phyloP scores from a whole-genome alignment of 2,888 invertebrate species.

The Callyntrura guangdongensis region DNA sequence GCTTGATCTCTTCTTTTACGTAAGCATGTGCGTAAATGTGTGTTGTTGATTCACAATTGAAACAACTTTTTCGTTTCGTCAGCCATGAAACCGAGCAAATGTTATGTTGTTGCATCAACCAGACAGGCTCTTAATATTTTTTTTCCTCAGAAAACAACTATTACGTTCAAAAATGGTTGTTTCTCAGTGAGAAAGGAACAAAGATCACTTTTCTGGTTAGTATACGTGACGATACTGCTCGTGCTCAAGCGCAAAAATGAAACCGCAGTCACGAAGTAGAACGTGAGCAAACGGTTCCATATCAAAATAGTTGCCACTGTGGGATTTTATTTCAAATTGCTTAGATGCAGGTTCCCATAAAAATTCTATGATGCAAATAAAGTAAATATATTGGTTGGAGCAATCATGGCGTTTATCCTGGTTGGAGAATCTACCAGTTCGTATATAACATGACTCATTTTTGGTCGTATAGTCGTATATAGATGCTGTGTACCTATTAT shows the following conservation, averaged over 20 bases:
- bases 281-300: constrained; percentile 50
- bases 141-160: no score
- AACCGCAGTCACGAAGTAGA: constrained; percentile 49
- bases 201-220: not conserved
- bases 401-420: not conserved
- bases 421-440: constrained; percentile 21
- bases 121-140: no score
- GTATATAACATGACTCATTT: constrained; percentile 55
- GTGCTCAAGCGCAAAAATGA: constrained; percentile 7
- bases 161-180: no score
- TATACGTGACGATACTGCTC: not conserved
- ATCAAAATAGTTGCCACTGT: constrained; percentile 32
- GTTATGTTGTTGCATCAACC: no score
- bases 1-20: no score
- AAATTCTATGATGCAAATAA: constrained; percentile 15
- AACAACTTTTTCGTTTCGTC: no score
- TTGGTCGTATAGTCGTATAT: not conserved
- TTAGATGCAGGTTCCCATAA: constrained; percentile 31
- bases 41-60: no score
- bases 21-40: no score
- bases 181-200: not conserved
- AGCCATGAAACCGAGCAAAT: no score
- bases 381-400: not conserved
- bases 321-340: constrained; percentile 50
- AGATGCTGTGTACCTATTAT: not conserved